Conservation (phyloP, 2,797 vertebrate genomes). For the Semotilus atromaculatus region DNA sequence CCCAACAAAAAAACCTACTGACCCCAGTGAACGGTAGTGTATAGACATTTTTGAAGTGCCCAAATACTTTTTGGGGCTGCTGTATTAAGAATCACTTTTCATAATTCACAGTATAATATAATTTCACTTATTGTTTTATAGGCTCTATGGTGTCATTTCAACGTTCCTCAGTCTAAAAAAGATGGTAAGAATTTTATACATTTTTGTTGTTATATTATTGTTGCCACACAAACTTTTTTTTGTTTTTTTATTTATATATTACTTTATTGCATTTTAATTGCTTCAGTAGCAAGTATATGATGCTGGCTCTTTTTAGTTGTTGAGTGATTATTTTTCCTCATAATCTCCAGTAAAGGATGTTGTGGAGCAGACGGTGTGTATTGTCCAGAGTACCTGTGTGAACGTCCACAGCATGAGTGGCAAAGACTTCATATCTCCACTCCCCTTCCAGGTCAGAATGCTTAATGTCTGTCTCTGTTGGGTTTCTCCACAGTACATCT, state of each 20-base stretch:
- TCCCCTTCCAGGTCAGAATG: slow-evolving; percentile 91
- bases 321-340: neutral
- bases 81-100: neutral
- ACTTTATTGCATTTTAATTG: neutral
- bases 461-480: neutral
- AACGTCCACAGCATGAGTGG: slow-evolving; percentile 94
- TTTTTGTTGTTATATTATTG: neutral
- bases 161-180: slow-evolving; percentile 81
- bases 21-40: neutral
- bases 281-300: neutral
- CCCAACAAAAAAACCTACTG: neutral
- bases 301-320: neutral
- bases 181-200: slow-evolving; percentile 73
- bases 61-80: neutral
- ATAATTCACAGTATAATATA: neutral
- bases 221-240: neutral
- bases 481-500: neutral
- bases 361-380: slow-evolving; percentile 93
- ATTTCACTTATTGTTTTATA: slow-evolving; percentile 66
- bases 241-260: neutral
- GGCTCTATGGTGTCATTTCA: slow-evolving; percentile 97
- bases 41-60: neutral
- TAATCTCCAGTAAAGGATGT: slow-evolving; percentile 71
- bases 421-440: slow-evolving; percentile 94
- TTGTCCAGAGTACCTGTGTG: slow-evolving; percentile 91